Base-by-base conservation (phyloP, 2,888 invertebrate species). In the Sacculina carcini region DNA sequence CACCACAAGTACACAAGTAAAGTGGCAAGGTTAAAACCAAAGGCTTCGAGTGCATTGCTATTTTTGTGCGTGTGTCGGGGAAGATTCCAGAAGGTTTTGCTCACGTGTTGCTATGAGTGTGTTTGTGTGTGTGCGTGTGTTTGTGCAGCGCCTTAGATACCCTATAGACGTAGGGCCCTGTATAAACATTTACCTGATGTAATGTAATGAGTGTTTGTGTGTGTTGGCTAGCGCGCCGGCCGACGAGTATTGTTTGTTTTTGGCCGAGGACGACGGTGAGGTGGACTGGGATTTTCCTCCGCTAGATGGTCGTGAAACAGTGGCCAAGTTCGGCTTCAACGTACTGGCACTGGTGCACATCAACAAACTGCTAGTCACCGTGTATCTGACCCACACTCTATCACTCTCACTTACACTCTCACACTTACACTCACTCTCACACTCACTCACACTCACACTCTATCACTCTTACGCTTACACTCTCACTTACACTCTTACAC, bases 231-330 rank as follows among this genome's bases (percentile, higher is more conserved):
- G 44, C 10, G 5, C 12, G 3, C 29, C 16, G 6, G 16, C 44
- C 10, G 44, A 44, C 12, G 3, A 19, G 28, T 44, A 44, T 28
- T 28, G 44, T 16, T 72, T 94, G 51, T 86, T 83, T 63, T 86
- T 94, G 64, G 89, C 86, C 26, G 94, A 94, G 67, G 92, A 94
- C 61, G 89, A 90, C 63, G 94, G 92, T 2, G 90, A 90, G 67
- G 81, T 87, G 3, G 89, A 89, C 65, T 74, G 75, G 67, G 92
- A 89, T 60, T 90, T 96, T 63, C 90, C 92, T 0, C 80, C 82
- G 58, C 69, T 96, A 12, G 89, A 90, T 63, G 73, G 79, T 14
- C 74, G 76, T 54, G 92, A 94, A 66, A 78, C 79, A 2, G 82
- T 92, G 58, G 79, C 82, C 1, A 92, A 92, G 66, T 94, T 90